These are phyloP conservation scores for Pristiophorus japonicus DNA, from an alignment of 2,113 vertebrate genomes.

Conservation along the genomic window DNA sequence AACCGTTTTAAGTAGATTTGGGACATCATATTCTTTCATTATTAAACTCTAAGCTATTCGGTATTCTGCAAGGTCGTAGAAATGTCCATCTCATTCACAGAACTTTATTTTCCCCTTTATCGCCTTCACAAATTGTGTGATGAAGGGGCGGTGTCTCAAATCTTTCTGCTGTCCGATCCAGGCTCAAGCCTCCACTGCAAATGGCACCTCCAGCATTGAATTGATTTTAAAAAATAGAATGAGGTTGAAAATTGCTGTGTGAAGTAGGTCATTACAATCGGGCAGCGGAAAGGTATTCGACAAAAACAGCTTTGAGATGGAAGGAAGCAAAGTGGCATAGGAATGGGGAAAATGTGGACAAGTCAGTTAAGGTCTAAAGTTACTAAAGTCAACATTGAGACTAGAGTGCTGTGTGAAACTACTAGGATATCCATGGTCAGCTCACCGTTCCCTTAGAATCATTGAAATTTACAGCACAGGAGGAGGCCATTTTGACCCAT, in stretches of 20 bases:
- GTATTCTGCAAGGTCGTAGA: not conserved
- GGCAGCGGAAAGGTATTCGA: not conserved
- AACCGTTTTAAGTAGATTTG: not conserved
- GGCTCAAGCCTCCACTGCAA: not conserved
- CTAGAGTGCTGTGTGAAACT: not conserved
- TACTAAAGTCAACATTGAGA: not conserved
- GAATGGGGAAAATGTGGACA: not conserved
- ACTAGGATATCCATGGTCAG: not conserved
- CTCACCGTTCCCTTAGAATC: not conserved
- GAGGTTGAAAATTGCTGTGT: not conserved
- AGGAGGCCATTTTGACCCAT: no score
- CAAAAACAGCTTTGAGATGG: not conserved
- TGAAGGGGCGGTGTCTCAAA: not conserved
- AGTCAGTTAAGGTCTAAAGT: not conserved
- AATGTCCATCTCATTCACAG: not conserved
- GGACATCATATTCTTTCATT: not conserved
- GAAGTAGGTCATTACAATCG: not conserved
- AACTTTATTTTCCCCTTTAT: not conserved
- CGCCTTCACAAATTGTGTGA: not conserved
- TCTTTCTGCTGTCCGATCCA: not conserved
- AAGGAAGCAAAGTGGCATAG: not conserved
- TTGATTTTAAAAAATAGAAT: not conserved
- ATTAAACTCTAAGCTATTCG: not conserved
- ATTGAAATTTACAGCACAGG: no score
- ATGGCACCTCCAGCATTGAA: not conserved